Base-by-base conservation (phyloP, 2,113 vertebrate genomes). In the Grus americana region DNA sequence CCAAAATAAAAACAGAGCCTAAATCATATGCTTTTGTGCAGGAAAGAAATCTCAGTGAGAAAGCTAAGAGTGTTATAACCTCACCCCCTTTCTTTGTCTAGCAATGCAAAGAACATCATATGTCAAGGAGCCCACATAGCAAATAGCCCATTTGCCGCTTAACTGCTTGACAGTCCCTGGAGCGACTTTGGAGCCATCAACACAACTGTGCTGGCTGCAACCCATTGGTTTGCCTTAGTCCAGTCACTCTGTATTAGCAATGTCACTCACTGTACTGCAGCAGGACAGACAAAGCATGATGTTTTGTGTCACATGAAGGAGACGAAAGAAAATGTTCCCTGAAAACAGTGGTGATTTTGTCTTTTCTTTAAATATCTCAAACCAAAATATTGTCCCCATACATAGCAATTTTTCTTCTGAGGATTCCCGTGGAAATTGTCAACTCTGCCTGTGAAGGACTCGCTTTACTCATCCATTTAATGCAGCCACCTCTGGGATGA, bases 1-100 rank as follows among this genome's bases (percentile, higher is more conserved):
- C 44, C 80, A 75, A 95, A 97, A 94, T 89, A 92, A 93, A 94
- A 89, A 27, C 66, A 10, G 4, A 81, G 23, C 9, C 71, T 89
- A 74, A 91, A 91, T 90, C 42, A 34, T 30, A 68, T 0, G 11
- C 12, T n/a, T 87, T 85, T 92, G 63, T 73, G 17, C 32, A 73
- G 70, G 66, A 21, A 46, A 54, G 40, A 78, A 83, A 75, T 26
- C n/a, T 40, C 62, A 58, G 20, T 75, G 30, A 40, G 85, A 92
- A 92, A 54, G 26, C 20, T 78, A 74, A 78, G 22, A 63, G 4
- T 15, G 30, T 42, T 11, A 42, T 71, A 38, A 5, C 11, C 11
- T 26, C 12, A 3, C 7, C 18, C 9, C n/a, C 10, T 4, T 68
- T 52, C 57, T 81, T 79, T 95, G 65, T 87, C 46, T 79, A 78